These are phyloP conservation scores for Chelon labrosus DNA, from an alignment of 2,797 vertebrate genomes.

Conservation along the genomic window DNA sequence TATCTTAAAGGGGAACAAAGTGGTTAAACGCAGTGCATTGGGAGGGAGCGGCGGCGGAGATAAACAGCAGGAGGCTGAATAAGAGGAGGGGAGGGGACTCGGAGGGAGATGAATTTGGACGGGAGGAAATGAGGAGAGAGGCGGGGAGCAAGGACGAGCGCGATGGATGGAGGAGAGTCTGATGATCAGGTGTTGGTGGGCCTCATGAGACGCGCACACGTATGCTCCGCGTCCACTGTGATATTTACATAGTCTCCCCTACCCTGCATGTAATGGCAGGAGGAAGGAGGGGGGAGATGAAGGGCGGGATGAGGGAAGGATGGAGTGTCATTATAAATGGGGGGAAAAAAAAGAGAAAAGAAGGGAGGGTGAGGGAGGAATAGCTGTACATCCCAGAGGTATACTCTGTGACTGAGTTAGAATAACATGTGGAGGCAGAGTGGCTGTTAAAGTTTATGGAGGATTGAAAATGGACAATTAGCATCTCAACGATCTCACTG, in stretches of 20 bases:
- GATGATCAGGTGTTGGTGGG: conserved; percentile 78
- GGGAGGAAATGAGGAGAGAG: conserved; percentile 64
- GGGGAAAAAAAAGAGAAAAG: conserved; percentile 29
- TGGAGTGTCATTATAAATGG: conserved; percentile 62
- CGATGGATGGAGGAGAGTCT: conserved; percentile 52
- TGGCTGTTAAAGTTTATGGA: conserved; percentile 88
- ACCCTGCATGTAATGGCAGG: conserved; percentile 39
- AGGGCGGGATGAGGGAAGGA: conserved; percentile 49
- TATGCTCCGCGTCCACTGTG: conserved; percentile 70
- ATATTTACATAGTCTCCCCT: conserved; percentile 69
- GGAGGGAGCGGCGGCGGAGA: conserved; percentile 64
- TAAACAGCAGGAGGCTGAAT: conserved; percentile 64
- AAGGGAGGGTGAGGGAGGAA: conserved; percentile 45
- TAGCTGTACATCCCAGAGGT: conserved; percentile 73
- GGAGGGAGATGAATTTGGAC: conserved; percentile 68
- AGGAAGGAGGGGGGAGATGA: conserved; percentile 43
- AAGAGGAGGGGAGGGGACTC: conserved; percentile 40
- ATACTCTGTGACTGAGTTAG: conserved; percentile 80
- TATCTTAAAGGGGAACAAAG: conserved; percentile 83
- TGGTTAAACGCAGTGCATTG: conserved; percentile 73
- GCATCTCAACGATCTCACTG: conserved; percentile 84
- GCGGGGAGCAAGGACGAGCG: conserved; percentile 49
- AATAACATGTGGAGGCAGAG: conserved; percentile 81
- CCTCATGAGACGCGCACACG: conserved; percentile 72
- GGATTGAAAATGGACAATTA: conserved; percentile 90